Percentiles rank a stretch among this genome's conserved stretches.
Conservation (phyloP, 2,113 vertebrate species). For the mouse (Mus musculus) region GRCm39 chr7:75985001-75985500, state of each 20-base stretch:
- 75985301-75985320: neutral
- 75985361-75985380: neutral
- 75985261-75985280: neutral
- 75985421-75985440: neutral
- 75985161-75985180: rapidly evolving
- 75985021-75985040: constrained; percentile 91
- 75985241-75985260: neutral
- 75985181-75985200: neutral
- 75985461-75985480: neutral
- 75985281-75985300: neutral
- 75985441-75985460: neutral
- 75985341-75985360: neutral
- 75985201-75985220: rapidly evolving
- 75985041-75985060: constrained; percentile 88
- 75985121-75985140: no score
- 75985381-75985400: neutral
- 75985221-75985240: rapidly evolving
- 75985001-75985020: constrained; percentile 91
- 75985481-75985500: neutral
- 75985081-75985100: neutral
- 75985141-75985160: neutral
- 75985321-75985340: neutral
- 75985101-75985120: neutral
- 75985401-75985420: neutral
- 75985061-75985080: constrained; percentile 89